phyloP scores from a whole-genome alignment of 2,888 invertebrate species.

The Drosophila mulleri region DNA sequence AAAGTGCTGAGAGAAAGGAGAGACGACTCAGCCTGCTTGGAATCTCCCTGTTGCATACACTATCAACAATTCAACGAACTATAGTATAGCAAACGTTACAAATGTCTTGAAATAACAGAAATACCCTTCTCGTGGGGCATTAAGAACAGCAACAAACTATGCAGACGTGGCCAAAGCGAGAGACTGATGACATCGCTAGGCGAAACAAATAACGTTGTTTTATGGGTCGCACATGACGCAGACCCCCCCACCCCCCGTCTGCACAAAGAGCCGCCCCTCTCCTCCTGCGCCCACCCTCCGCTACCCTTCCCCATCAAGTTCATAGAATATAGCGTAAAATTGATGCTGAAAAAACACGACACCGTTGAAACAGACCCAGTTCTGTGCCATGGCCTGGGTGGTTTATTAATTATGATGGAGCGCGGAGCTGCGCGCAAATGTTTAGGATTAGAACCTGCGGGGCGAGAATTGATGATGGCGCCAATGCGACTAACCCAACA shows the following conservation, averaged over 20 bases:
- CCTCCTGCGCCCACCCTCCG: background rate
- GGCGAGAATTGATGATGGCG: slow-evolving; percentile 65
- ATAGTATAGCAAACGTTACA: too few species aligned
- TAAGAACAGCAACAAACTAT: slow-evolving; percentile 22
- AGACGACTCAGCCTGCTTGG: background rate
- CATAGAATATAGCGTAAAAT: slow-evolving; percentile 58
- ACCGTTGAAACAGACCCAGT: slow-evolving; percentile 36
- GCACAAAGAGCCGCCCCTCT: background rate
- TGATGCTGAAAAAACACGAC: slow-evolving; percentile 71
- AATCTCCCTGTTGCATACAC: too few species aligned
- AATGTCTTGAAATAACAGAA: too few species aligned
- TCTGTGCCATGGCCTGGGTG: slow-evolving; percentile 16
- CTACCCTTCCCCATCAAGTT: background rate
- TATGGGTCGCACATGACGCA: slow-evolving; percentile 66
- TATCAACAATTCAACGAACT: too few species aligned
- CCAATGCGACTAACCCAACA: slow-evolving; percentile 58
- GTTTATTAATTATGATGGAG: slow-evolving; percentile 73
- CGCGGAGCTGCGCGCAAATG: slow-evolving; percentile 39
- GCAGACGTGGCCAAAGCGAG: slow-evolving; percentile 35
- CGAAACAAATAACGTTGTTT: slow-evolving; percentile 69
- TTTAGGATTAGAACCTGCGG: slow-evolving; percentile 38
- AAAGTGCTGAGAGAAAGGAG: too few species aligned
- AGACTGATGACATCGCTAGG: slow-evolving; percentile 62
- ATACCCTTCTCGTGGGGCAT: background rate
- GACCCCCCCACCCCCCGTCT: slow-evolving; percentile 16